Percentiles rank a stretch among this genome's conserved stretches.
Evolutionary conservation across 2,797 vertebrate genomes (phyloP).

Genomic region (Sebastes elongatus): DNA sequence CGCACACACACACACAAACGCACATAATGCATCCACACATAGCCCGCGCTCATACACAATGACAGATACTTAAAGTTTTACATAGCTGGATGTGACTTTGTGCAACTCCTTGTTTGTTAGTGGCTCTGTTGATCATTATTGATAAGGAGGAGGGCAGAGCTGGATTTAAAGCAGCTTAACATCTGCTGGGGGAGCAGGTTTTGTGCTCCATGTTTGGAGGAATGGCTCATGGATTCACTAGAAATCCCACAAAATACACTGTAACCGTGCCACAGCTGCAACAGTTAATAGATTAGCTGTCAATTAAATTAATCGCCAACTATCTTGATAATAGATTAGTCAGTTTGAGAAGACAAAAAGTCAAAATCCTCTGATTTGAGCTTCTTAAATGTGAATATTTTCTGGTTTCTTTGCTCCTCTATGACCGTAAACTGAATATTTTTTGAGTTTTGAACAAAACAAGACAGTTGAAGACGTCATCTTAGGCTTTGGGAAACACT

Average conservation of each 20-base stretch:
- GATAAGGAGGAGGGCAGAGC: not conserved
- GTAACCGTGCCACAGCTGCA: not conserved
- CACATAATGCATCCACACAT: constrained; percentile 44
- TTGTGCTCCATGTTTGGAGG: not conserved
- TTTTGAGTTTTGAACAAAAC: rapidly evolving
- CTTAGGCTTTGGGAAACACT: no score
- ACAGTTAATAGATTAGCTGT: no score
- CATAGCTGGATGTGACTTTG: constrained; percentile 37
- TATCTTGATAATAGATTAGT: no score
- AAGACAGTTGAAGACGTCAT: no score
- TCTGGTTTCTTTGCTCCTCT: no score
- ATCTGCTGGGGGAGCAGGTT: not conserved
- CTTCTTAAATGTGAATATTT: no score
- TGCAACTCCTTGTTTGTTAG: not conserved
- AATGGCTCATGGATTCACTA: not conserved
- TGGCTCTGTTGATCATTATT: not conserved
- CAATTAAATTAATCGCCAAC: no score
- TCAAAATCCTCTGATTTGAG: no score
- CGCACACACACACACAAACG: constrained; percentile 2
- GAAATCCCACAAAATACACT: not conserved
- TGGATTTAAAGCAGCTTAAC: not conserved
- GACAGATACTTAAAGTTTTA: constrained; percentile 37
- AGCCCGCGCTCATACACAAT: not conserved
- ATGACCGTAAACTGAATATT: rapidly evolving
- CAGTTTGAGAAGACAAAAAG: no score